phyloP scores from a whole-genome alignment of 2,113 vertebrate species.

The Mobula hypostoma region DNA sequence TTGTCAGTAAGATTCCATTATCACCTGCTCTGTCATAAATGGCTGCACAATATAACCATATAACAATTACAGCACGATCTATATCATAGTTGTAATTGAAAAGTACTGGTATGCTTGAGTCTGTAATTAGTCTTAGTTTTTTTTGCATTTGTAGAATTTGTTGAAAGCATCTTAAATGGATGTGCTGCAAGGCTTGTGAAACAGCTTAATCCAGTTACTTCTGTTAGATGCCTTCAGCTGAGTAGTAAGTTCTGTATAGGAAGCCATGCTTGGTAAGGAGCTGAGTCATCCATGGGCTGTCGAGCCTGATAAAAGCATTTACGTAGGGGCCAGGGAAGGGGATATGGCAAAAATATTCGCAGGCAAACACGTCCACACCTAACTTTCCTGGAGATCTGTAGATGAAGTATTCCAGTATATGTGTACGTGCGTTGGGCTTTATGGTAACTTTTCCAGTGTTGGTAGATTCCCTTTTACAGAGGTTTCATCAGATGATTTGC shows the following conservation, averaged over 20 bases:
- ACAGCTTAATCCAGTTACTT: constrained; percentile 14
- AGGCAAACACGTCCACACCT: constrained; percentile 30
- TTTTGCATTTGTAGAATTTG: not conserved
- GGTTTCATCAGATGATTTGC: not conserved
- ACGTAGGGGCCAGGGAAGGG: constrained; percentile 45
- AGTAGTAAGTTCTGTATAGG: constrained; percentile 42
- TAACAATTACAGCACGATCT: too few species aligned
- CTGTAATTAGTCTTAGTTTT: not conserved
- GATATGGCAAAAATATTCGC: constrained; percentile 39
- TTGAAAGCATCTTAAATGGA: not conserved
- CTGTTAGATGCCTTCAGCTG: too few species aligned
- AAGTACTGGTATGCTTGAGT: not conserved
- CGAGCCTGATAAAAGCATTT: constrained; percentile 53
- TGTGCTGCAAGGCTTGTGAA: not conserved
- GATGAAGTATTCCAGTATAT: not conserved
- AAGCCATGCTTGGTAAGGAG: constrained; percentile 50
- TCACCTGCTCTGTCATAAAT: not conserved
- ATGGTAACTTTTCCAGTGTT: not conserved
- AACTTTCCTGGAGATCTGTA: not conserved
- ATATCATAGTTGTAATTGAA: not conserved
- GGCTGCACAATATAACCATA: too few species aligned
- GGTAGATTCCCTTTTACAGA: too few species aligned
- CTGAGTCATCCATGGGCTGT: constrained; percentile 74
- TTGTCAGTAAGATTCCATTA: not conserved
- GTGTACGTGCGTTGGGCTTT: constrained; percentile 39